Evolutionary conservation across 1,140 invertebrate genomes (phyloP).

Genomic region (Muscidifurax raptorellus): DNA sequence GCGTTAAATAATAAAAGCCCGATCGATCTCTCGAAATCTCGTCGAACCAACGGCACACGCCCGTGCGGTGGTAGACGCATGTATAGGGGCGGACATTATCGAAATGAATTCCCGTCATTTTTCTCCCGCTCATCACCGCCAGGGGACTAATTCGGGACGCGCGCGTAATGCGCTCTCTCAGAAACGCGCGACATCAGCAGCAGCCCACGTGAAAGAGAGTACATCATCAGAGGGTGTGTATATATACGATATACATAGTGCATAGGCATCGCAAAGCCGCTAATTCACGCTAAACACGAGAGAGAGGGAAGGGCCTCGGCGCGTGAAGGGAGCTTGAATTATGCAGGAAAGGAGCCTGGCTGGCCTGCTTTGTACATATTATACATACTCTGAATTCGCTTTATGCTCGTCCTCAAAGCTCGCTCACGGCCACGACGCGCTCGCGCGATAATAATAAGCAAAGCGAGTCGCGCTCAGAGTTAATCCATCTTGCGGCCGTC

Average conservation of each 20-base stretch:
- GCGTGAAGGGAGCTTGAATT: background rate
- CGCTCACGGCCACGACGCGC: background rate
- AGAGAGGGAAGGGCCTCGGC: background rate
- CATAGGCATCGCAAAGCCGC: background rate
- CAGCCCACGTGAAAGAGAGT: too few relatives aligned
- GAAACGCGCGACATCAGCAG: too few relatives aligned
- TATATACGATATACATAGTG: too few relatives aligned
- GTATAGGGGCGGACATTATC: slow-evolving; percentile 8
- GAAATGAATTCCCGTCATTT: slow-evolving; percentile 30
- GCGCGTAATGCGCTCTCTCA: too few relatives aligned
- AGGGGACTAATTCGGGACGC: background rate
- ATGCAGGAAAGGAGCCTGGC: background rate
- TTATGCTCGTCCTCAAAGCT: background rate
- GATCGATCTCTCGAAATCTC: slow-evolving; percentile 8
- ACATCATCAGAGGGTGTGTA: too few relatives aligned
- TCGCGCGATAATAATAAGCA: slow-evolving; percentile 7
- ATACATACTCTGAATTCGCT: background rate
- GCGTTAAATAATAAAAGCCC: background rate
- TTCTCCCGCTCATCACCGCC: background rate
- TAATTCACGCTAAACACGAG: background rate
- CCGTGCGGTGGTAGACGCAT: background rate
- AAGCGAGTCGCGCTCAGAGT: slow-evolving; percentile 14
- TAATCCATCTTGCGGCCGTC: background rate
- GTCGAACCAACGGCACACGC: too few relatives aligned
- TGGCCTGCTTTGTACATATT: background rate